phyloP scores from a whole-genome alignment of 2,797 vertebrate genomes.

The Platalea minor region DNA sequence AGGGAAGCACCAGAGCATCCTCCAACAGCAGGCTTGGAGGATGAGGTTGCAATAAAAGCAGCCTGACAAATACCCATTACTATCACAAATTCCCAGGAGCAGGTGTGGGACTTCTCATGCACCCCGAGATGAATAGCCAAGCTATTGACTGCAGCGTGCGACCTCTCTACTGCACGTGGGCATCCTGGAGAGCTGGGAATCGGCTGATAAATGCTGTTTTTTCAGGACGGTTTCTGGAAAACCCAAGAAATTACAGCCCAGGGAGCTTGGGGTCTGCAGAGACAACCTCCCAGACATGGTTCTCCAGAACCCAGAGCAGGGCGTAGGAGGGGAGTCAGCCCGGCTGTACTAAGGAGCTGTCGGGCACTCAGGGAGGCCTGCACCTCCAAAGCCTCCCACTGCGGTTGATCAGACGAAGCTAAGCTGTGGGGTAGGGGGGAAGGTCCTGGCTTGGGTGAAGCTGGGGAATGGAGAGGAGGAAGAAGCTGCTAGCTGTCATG shows the following conservation, averaged over 20 bases:
- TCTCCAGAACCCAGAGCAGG: not conserved
- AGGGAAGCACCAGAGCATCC: not conserved
- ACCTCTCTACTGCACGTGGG: not conserved
- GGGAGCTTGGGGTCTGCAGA: not conserved
- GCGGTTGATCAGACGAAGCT: not conserved
- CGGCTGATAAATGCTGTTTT: not conserved
- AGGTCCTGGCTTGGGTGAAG: not conserved
- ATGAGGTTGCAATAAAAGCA: not conserved
- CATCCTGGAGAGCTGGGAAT: not conserved
- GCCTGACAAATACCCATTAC: not conserved
- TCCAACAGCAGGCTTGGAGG: not conserved
- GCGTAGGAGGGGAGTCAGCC: not conserved
- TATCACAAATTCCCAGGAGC: not conserved
- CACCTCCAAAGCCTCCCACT: not conserved
- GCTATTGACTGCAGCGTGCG: not conserved
- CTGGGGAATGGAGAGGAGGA: not conserved
- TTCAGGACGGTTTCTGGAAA: not conserved
- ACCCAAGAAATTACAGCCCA: not conserved
- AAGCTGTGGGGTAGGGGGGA: not conserved
- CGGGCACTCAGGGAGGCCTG: rapidly evolving
- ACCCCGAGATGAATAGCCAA: not conserved
- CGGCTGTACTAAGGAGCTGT: not conserved
- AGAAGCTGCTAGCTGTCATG: not conserved
- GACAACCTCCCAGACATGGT: not conserved
- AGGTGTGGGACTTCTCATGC: not conserved